Evolutionary conservation across 2,888 invertebrate species (phyloP).

Genomic region (Mactromeris polynyma): DNA sequence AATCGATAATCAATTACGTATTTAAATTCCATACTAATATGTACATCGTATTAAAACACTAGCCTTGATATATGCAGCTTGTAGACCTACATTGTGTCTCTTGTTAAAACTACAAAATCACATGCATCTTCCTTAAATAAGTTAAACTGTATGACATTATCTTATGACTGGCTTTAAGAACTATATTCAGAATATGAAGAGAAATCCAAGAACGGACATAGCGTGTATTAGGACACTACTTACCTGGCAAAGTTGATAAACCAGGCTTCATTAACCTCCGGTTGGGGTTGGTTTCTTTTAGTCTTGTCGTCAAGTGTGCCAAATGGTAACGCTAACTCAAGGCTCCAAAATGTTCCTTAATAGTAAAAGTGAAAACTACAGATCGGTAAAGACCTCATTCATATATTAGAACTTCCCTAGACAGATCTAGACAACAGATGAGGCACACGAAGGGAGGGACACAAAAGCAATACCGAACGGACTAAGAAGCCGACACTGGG

Average conservation of each 20-base stretch:
- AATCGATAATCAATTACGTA: too few relatives aligned
- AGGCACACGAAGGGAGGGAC: too few relatives aligned
- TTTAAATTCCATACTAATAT: too few relatives aligned
- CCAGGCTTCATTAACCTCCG: conserved; percentile 70
- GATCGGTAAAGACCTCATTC: too few relatives aligned
- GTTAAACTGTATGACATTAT: too few relatives aligned
- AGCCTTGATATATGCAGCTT: too few relatives aligned
- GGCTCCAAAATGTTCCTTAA: conserved; percentile 74
- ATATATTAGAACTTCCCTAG: neutral
- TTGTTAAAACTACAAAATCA: too few relatives aligned
- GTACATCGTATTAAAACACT: too few relatives aligned
- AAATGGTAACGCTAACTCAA: conserved; percentile 73
- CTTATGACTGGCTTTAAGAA: too few relatives aligned
- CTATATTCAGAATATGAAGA: too few relatives aligned
- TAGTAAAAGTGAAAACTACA: neutral
- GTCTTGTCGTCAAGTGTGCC: conserved; percentile 62
- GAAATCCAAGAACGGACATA: neutral
- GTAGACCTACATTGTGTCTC: too few relatives aligned
- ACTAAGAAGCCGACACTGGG: neutral
- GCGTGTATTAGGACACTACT: neutral
- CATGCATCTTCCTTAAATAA: too few relatives aligned
- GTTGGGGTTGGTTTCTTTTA: conserved; percentile 48
- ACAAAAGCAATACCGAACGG: neutral
- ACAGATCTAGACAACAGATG: neutral
- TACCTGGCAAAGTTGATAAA: conserved; percentile 75